A percentile compares a stretch with the other conserved stretches of the same genome.
Evolutionary conservation across 2,113 vertebrate species (phyloP).

Genomic region (Zosterops pallidus): DNA sequence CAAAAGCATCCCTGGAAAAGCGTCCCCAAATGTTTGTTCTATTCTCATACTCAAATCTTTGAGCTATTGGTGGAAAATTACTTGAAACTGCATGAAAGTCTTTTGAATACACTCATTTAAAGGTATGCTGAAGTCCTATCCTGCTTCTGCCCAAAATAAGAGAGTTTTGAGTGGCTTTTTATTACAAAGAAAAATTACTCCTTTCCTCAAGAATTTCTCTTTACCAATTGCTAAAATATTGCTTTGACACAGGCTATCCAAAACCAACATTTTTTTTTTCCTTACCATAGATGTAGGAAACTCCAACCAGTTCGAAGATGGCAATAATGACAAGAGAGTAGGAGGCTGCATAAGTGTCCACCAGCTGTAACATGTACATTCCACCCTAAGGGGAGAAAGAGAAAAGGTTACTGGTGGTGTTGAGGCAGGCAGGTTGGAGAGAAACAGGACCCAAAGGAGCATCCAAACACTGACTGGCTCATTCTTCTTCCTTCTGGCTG

Average conservation of each 20-base stretch:
- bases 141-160: not conserved
- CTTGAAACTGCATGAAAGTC: not conserved
- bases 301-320: slow-evolving; percentile 87
- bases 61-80: not conserved
- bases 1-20: not conserved
- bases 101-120: not conserved
- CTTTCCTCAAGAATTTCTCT: not conserved
- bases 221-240: not conserved
- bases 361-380: slow-evolving; percentile 91
- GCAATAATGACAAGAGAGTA: slow-evolving; percentile 90
- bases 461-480: accelerated
- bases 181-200: not conserved
- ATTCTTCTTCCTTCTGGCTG: not conserved
- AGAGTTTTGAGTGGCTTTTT: not conserved
- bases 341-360: slow-evolving; percentile 87
- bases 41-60: not conserved
- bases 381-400: slow-evolving; percentile 76
- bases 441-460: not conserved
- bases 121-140: not conserved
- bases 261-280: not conserved
- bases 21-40: not conserved
- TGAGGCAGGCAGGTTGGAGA: not conserved
- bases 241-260: not conserved
- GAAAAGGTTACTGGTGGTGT: not conserved
- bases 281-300: slow-evolving; percentile 90